Evolutionary conservation across 2,797 vertebrate genomes (phyloP).

Genomic region (Chrysocyon brachyurus): DNA sequence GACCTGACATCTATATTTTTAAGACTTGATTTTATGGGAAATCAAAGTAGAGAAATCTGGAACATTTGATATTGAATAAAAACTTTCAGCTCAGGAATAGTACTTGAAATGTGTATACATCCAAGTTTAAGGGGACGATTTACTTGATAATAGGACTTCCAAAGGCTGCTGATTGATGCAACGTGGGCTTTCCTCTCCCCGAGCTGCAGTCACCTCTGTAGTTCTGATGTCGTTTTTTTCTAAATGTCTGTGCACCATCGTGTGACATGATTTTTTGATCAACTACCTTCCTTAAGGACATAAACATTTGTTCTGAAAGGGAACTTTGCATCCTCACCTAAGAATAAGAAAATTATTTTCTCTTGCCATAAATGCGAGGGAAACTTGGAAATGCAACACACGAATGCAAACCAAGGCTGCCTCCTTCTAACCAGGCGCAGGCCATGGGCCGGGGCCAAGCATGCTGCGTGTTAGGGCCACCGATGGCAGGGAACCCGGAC

Average conservation of each 20-base stretch:
- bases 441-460: slow-evolving; percentile 28
- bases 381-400: slow-evolving; percentile 62
- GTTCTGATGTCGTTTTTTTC: background rate
- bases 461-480: background rate
- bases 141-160: slow-evolving; percentile 57
- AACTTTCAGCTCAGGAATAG: slow-evolving; percentile 51
- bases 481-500: background rate
- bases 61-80: slow-evolving; percentile 51
- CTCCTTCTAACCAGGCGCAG: slow-evolving; percentile 37
- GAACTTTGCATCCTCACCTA: slow-evolving; percentile 30
- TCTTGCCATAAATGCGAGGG: slow-evolving; percentile 50
- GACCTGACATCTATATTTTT: slow-evolving; percentile 58
- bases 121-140: slow-evolving; percentile 49
- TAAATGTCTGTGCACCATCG: slow-evolving; percentile 47
- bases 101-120: slow-evolving; percentile 33
- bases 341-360: slow-evolving; percentile 66
- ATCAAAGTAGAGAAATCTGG: slow-evolving; percentile 64
- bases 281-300: slow-evolving; percentile 51
- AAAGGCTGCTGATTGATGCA: slow-evolving; percentile 61
- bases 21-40: slow-evolving; percentile 69
- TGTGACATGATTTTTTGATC: slow-evolving; percentile 66
- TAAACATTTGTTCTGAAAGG: slow-evolving; percentile 63
- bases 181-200: background rate
- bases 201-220: slow-evolving; percentile 27
- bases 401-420: slow-evolving; percentile 36